These are phyloP conservation scores for Rhyzopertha dominica DNA, from an alignment of 1,140 invertebrate genomes.

Conservation along the genomic window DNA sequence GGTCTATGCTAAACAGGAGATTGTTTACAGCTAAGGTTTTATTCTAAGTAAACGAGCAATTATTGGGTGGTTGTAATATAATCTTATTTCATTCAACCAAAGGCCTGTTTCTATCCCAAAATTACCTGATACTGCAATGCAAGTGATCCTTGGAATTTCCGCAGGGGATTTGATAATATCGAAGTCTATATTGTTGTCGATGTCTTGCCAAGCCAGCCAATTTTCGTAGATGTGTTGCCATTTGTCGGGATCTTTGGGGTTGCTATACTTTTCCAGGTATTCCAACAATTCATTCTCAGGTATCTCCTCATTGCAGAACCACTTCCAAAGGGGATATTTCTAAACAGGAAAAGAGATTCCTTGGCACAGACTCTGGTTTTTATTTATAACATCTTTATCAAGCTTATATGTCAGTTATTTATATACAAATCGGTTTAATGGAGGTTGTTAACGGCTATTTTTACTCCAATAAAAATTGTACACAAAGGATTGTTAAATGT, in stretches of 20 bases:
- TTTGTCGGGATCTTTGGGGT: slow-evolving; percentile 20
- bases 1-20: too few relatives aligned
- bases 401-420: too few relatives aligned
- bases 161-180: slow-evolving; percentile 28
- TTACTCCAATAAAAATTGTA: not conserved
- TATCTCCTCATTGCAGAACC: slow-evolving; percentile 38
- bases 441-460: not conserved
- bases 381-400: too few relatives aligned
- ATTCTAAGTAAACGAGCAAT: too few relatives aligned
- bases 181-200: slow-evolving; percentile 22
- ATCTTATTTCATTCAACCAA: too few relatives aligned
- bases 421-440: too few relatives aligned
- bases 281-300: slow-evolving; percentile 33
- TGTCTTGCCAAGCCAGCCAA: slow-evolving; percentile 35
- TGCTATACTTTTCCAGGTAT: slow-evolving; percentile 31
- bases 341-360: slow-evolving; percentile 21
- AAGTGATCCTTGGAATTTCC: slow-evolving; percentile 33
- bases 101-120: too few relatives aligned
- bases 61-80: too few relatives aligned
- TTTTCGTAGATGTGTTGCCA: slow-evolving; percentile 35
- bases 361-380: too few relatives aligned
- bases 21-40: too few relatives aligned
- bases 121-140: slow-evolving; percentile 35
- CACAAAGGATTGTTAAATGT: slow-evolving; percentile 9
- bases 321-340: slow-evolving; percentile 37